Base-by-base conservation (phyloP, 2,797 vertebrate genomes). In the Argyrosomus regius region DNA sequence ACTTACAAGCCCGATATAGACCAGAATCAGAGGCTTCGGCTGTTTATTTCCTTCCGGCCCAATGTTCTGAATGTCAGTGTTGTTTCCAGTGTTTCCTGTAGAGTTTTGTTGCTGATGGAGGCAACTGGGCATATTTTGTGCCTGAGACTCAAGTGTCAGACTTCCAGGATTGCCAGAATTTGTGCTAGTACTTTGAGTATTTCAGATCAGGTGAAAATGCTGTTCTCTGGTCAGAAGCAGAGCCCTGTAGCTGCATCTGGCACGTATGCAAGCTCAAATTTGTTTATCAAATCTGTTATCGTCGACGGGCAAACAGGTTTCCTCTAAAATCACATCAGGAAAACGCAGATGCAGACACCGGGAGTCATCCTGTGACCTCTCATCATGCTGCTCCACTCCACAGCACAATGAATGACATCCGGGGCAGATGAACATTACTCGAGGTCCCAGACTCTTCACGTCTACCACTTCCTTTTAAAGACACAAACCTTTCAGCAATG, bases 1-100 rank as follows among this genome's bases (percentile, higher is more conserved):
- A 79, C 69, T 48, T 73, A 48, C 45, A 69, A 64, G 81, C 77
- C 75, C 61, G 63, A 81, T 77, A 77, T 81, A 87, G 85, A 87
- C 58, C 59, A 39, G 65, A 87, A 87, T 81, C 66, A 4, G 26
- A 73, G 71, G 80, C 61, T 82, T 54, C 5, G 0, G 18, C 74
- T 39, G 45, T 68, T 66, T 14, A 5, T 77, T 84, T 85, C 85
- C 78, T 88, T 72, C 76, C 63, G 78, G 75, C 64, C n/a, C 50
- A 17, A 2, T 72, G 22, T 76, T 60, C 72, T 72, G 58, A 63
- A 41, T 64, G 49, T 54, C 66, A 53, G 0, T 75, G 70, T 73
- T 76, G 48, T 79, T 83, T 61, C 67, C 58, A 60, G 70, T 50
- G 75, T 75, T 87, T 81, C 77, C 78, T 86, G 70, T 57, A 48